Conservation (phyloP, 2,888 invertebrate species). For the Idaea dimidiata region DNA sequence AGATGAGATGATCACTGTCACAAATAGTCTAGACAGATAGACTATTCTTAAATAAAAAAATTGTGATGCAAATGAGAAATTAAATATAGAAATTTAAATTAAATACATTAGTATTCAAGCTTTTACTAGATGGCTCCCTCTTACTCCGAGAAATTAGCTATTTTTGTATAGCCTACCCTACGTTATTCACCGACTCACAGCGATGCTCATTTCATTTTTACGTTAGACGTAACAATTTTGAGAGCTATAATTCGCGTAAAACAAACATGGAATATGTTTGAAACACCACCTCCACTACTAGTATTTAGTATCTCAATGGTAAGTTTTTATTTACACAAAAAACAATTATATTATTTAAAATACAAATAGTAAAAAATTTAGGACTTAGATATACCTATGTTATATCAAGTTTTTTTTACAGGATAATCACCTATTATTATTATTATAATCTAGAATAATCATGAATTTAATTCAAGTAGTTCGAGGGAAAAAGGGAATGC, state of each 20-base stretch:
- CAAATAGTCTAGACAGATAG: background rate
- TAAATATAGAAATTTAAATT: background rate
- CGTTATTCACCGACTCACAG: too few relatives aligned
- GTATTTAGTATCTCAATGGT: too few relatives aligned
- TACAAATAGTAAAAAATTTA: background rate
- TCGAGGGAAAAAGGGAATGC: background rate
- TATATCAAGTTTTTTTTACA: background rate
- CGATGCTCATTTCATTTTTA: too few relatives aligned
- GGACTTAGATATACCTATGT: background rate
- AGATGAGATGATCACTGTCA: too few relatives aligned
- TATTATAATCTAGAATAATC: background rate
- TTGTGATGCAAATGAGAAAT: background rate
- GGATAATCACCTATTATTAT: background rate
- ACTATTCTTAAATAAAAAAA: background rate
- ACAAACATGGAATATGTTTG: too few relatives aligned
- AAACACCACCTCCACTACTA: too few relatives aligned
- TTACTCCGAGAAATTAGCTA: background rate
- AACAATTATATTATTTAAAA: slow-evolving; percentile 3
- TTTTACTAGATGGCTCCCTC: background rate
- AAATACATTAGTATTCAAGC: background rate
- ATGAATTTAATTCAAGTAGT: background rate
- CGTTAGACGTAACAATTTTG: too few relatives aligned
- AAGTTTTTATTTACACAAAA: too few relatives aligned
- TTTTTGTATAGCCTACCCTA: too few relatives aligned
- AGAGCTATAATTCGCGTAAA: too few relatives aligned